A percentile compares a stretch with the other conserved stretches of the same genome.
These are phyloP conservation scores for Lycaon pictus DNA, from an alignment of 2,113 vertebrate species.

Conservation along the genomic window DNA sequence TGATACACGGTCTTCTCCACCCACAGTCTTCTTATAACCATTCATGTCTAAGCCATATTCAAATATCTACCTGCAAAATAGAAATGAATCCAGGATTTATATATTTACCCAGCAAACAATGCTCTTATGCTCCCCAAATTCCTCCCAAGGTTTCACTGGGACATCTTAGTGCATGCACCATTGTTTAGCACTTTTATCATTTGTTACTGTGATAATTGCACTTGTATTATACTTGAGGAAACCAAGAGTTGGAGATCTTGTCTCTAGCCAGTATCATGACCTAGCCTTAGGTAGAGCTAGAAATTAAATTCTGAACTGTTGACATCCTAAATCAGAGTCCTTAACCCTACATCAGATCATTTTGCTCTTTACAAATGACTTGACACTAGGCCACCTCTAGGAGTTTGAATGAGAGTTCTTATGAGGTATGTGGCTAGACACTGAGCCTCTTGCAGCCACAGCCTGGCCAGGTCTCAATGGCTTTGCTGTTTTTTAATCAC, in stretches of 20 bases:
- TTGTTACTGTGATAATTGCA: neutral
- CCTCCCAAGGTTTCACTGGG: neutral
- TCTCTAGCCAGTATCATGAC: neutral
- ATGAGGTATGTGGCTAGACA: accelerated
- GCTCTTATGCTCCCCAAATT: neutral
- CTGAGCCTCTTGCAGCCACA: accelerated
- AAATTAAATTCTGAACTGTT: neutral
- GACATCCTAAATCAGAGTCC: neutral
- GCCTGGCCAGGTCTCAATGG: accelerated
- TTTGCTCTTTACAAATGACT: neutral
- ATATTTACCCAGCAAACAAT: neutral
- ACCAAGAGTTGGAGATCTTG: too few relatives aligned
- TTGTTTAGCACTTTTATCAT: accelerated
- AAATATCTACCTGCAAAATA: neutral
- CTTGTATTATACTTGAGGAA: neutral
- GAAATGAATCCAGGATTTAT: neutral
- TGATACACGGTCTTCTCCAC: accelerated
- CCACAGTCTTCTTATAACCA: neutral
- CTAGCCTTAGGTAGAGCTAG: neutral
- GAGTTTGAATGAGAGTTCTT: neutral
- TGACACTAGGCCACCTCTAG: neutral
- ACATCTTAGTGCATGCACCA: accelerated
- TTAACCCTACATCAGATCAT: neutral
- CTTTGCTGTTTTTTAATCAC: neutral
- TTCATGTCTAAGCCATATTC: neutral